phyloP scores from a whole-genome alignment of 2,113 vertebrate species.

The Agapornis roseicollis region DNA sequence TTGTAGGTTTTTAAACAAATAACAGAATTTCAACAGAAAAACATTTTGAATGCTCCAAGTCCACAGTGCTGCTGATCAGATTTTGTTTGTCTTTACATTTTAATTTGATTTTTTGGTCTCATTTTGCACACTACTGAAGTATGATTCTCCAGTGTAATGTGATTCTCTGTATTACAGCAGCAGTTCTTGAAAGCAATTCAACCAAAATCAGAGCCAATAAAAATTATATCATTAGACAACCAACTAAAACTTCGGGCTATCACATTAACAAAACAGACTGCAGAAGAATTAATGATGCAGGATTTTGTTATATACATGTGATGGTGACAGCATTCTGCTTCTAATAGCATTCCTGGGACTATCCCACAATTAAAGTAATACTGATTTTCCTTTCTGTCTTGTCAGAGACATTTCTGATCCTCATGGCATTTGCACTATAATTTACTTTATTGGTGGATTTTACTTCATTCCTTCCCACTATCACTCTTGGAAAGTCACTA shows the following conservation, averaged over 20 bases:
- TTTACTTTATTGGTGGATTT: not conserved
- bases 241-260: not conserved
- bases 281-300: not conserved
- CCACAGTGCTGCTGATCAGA: not conserved
- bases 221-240: not conserved
- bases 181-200: not conserved
- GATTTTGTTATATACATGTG: not conserved
- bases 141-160: not conserved
- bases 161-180: not conserved
- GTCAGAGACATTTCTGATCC: not conserved
- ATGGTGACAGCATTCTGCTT: not conserved
- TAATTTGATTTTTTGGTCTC: not conserved
- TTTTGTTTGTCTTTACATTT: not conserved
- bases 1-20: not conserved
- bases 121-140: not conserved
- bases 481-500: not conserved
- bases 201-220: not conserved
- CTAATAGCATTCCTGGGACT: not conserved
- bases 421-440: not conserved
- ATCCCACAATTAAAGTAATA: accelerated
- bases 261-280: not conserved
- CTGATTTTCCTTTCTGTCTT: not conserved
- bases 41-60: not conserved
- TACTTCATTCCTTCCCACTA: not conserved
- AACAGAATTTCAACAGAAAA: not conserved